Base-by-base conservation (phyloP, 30 jellyfish, hydroid and myxozoan species). In the Aurelia aurita region DNA sequence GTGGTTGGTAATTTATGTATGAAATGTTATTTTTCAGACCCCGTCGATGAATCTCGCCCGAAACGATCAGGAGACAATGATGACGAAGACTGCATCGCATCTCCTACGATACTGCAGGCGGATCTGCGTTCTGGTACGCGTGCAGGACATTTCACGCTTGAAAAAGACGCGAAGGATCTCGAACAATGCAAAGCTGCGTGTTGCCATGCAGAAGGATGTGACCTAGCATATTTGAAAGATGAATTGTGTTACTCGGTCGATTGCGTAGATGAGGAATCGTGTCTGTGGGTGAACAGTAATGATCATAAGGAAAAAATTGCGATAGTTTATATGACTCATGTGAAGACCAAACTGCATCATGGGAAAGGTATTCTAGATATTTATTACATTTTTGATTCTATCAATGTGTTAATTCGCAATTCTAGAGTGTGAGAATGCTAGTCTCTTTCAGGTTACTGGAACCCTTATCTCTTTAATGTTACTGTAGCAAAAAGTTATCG, bases 211-310 rank as follows among this genome's bases (percentile, higher is more conserved):
- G 62, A 34, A 6, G 74, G 73, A 58, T 90, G 97, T 73, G 96
- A 90, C 74, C 96, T 90, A 77, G 97, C 97, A 10, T 77, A 72
- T 26, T 68, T 90, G 90, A 62, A 45, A 60, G 74, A 57, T 20
- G 75, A 75, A 53, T 71, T 19, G 1, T 90, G 97, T 57, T 85
- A 81, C 79, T 81, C 93, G 15, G 97, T 90, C 43, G 86, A 61
- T 20, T 90, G 97, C 77, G 44, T 49, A 35, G 61, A 83, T 31
- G 95, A 71, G 20, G 89, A 84, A 45, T 95, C 92, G 47, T 90
- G 97, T 72, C 63, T 79, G 59, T 89, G 97, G 97, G 32, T 53
- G 46, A 85, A 67, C 45, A 93, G 85, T 2, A 82, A 60, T 3
- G 67, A 79, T 26, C 77, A 63, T 49, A 44, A 26, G 0, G 79